Percentiles rank a stretch among this genome's conserved stretches.
These are phyloP conservation scores for Calameuta filiformis DNA, from an alignment of 2,888 invertebrate species.

Conservation along the genomic window DNA sequence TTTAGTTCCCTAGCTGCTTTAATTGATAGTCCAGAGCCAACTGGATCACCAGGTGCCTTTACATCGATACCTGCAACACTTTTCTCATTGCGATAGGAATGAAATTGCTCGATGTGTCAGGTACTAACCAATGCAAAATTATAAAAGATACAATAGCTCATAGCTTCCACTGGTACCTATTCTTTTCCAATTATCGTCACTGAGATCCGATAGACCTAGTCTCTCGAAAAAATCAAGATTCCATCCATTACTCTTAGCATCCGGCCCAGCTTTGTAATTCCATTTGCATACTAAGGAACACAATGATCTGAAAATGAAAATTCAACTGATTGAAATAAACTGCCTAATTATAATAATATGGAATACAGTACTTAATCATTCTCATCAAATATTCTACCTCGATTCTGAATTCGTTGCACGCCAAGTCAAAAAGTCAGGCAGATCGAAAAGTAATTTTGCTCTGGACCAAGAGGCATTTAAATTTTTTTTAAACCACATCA, in stretches of 20 bases:
- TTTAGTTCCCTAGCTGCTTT: constrained; percentile 78
- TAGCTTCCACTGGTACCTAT: constrained; percentile 70
- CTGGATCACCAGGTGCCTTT: constrained; percentile 77
- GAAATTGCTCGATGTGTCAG: neutral
- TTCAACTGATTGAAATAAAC: constrained; percentile 12
- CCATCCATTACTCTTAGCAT: constrained; percentile 74
- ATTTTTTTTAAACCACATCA: constrained; percentile 90
- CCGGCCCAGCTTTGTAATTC: constrained; percentile 81
- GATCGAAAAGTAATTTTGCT: constrained; percentile 84
- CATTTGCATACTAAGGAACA: constrained; percentile 96
- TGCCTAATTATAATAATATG: constrained; percentile 10
- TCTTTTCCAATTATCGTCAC: constrained; percentile 73
- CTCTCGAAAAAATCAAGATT: constrained; percentile 76
- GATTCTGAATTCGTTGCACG: constrained; percentile 82
- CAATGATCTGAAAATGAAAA: constrained; percentile 74
- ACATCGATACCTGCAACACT: constrained; percentile 67
- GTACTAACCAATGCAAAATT: neutral
- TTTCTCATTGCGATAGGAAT: neutral
- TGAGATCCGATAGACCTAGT: constrained; percentile 82
- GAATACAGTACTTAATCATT: neutral
- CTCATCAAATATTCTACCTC: constrained; percentile 64
- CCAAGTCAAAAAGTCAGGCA: constrained; percentile 95
- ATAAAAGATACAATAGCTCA: neutral
- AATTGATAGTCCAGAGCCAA: constrained; percentile 74
- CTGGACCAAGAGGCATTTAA: constrained; percentile 76